A percentile compares a stretch with the other conserved stretches of the same genome.
phyloP scores from a whole-genome alignment of 2,888 invertebrate genomes.

The Beris morrisii region DNA sequence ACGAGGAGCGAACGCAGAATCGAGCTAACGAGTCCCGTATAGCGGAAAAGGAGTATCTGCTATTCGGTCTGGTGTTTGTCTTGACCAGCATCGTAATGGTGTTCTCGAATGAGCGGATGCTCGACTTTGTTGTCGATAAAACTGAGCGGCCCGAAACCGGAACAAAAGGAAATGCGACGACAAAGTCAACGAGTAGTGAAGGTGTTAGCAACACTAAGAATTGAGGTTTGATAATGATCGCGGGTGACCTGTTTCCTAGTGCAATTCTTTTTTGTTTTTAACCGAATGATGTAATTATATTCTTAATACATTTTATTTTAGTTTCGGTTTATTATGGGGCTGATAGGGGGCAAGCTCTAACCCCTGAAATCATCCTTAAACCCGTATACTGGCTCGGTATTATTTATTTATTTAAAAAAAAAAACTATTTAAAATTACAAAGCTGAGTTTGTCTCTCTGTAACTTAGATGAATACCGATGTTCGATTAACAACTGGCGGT shows the following conservation, averaged over 20 bases:
- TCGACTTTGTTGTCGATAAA: not conserved
- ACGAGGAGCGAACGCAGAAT: constrained; percentile 5
- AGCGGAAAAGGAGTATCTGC: constrained; percentile 46
- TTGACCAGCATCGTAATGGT: not conserved
- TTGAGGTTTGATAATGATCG: no score
- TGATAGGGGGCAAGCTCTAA: no score
- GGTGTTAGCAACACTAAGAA: not conserved
- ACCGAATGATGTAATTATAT: constrained; percentile 6
- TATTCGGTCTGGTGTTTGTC: constrained; percentile 41
- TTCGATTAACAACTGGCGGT: no score
- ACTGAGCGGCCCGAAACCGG: not conserved
- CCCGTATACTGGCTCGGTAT: no score
- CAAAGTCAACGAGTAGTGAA: not conserved
- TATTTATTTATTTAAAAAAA: no score
- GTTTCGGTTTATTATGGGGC: no score
- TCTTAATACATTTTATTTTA: not conserved
- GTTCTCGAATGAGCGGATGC: not conserved
- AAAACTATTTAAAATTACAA: no score
- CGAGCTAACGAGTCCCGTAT: constrained; percentile 19
- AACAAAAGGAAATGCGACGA: not conserved
- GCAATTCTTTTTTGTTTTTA: constrained; percentile 9
- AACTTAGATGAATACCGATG: no score
- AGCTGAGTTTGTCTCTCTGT: no score
- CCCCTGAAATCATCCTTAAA: no score
- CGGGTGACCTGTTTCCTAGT: not conserved